Evolutionary conservation across 2,888 invertebrate species (phyloP).

Genomic region (Hanleya hanleyi): DNA sequence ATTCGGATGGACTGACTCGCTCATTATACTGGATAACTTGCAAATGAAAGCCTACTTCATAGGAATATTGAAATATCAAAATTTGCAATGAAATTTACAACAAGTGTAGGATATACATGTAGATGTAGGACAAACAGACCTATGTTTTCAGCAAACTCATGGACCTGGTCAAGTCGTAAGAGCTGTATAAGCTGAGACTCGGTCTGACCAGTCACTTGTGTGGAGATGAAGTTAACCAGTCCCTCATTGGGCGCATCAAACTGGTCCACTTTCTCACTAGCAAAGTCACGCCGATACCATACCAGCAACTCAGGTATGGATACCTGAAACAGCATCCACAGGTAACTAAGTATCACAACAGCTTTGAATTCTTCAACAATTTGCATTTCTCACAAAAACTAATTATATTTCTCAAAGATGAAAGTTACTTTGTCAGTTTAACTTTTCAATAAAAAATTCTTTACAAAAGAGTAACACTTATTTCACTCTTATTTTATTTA

Average conservation of each 20-base stretch:
- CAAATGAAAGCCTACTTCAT: too few species aligned
- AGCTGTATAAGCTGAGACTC: slow-evolving; percentile 45
- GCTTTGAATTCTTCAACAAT: not conserved
- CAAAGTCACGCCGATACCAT: slow-evolving; percentile 59
- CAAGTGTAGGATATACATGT: not conserved
- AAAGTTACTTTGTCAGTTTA: too few species aligned
- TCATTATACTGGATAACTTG: too few species aligned
- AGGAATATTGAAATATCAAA: too few species aligned
- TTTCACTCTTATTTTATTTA: too few species aligned
- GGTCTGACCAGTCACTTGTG: slow-evolving; percentile 43
- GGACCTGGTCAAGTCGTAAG: slow-evolving; percentile 40
- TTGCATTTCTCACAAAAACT: not conserved
- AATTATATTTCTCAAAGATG: too few species aligned
- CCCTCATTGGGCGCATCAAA: slow-evolving; percentile 43
- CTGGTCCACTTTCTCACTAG: slow-evolving; percentile 32
- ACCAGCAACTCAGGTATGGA: slow-evolving; percentile 57
- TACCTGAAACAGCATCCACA: slow-evolving; percentile 42
- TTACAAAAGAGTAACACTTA: too few species aligned
- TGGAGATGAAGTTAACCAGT: slow-evolving; percentile 50
- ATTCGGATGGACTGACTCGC: too few species aligned
- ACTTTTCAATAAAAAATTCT: too few species aligned
- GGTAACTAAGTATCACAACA: not conserved
- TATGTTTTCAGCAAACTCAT: slow-evolving; percentile 47
- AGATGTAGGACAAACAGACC: slow-evolving; percentile 23
- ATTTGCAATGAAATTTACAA: too few species aligned